Conservation (phyloP, 2,888 invertebrate genomes). For the Morinoia aosen region DNA sequence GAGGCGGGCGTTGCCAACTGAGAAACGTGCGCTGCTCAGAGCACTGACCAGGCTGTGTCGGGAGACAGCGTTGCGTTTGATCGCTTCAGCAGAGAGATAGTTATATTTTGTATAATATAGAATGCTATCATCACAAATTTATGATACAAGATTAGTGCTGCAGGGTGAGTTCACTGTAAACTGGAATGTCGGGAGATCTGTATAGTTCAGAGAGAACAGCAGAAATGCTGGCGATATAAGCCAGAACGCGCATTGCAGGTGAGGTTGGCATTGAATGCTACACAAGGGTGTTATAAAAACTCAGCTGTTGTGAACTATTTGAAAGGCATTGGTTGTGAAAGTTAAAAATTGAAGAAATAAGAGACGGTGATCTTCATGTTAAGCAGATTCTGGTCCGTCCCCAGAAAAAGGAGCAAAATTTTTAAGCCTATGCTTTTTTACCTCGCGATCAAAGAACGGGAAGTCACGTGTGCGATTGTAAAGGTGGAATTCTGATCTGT, state of each 20-base stretch:
- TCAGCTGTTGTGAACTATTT: background rate
- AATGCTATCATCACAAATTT: no score
- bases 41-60: background rate
- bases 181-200: background rate
- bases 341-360: background rate
- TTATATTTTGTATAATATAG: no score
- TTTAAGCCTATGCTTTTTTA: no score
- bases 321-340: background rate
- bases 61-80: background rate
- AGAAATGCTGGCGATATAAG: background rate
- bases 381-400: background rate
- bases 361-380: background rate
- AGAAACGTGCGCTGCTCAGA: background rate
- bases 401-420: no score
- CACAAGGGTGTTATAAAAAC: background rate
- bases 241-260: background rate
- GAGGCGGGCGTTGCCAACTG: background rate
- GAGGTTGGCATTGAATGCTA: background rate
- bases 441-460: no score
- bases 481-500: background rate
- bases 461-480: no score
- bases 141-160: no score
- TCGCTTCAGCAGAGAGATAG: no score
- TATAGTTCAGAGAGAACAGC: background rate
- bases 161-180: background rate